Base-by-base conservation (phyloP, 1,140 invertebrate genomes). In the Episyrphus balteatus region DNA sequence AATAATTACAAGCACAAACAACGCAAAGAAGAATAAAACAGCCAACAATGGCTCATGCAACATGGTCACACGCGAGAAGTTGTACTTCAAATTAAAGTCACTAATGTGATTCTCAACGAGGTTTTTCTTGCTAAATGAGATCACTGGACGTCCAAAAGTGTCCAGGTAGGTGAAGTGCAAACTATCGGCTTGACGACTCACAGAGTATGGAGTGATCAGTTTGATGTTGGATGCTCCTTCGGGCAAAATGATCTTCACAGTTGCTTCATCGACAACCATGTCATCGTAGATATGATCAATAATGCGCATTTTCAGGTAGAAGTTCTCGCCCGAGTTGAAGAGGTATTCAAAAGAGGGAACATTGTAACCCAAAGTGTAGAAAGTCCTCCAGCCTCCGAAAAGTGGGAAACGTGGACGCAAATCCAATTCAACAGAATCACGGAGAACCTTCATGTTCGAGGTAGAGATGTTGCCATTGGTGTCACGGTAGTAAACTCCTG, bases 381-480 rank as follows among this genome's bases (percentile, higher is more conserved):
- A 87, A 3, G 94, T 98, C 69, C 92, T 93, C 96, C 96, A 99
- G 3, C 97, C 96, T 43, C 97, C 97, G 73, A 98, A 99, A 0
- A 99, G 71, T 17, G 97, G 97, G 68, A 98, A 99, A 54, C 96
- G 74, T 2, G 97, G 96, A 39, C 91, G 75, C 2, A 99, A 71
- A 59, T 98, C 95, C 2, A 99, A 69, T 63, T 99, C 94, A 14
- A 98, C 90, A 32, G 88, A 86, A 66, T 98, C 92, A 54, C 88
- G 85, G 55, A 85, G 78, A 12, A 87, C 64, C 55, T 83, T 77
- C 68, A 98, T 84, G 63, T 93, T 86, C 1, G 93, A 98, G 7
- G 96, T 99, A 2, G 94, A 98, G 62, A 99, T 99, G 67, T 99
- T 99, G 19, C 97, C 97, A 71, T 99, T 99, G 55, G 94, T 93